Conservation (phyloP, 2,113 vertebrate species). For the Myrmecophaga tridactyla region DNA sequence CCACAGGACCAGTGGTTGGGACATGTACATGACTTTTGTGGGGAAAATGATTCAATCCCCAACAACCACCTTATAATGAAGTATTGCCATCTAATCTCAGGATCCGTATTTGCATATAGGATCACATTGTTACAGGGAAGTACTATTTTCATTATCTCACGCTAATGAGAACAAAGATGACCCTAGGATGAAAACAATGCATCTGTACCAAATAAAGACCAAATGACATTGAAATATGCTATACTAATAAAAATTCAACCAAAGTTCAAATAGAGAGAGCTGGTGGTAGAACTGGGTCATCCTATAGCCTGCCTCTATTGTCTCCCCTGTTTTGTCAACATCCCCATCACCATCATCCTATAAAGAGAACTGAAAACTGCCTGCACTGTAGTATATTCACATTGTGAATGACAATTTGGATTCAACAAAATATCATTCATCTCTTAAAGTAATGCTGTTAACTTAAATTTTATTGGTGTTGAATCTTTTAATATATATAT, state of each 20-base stretch:
- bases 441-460: not conserved
- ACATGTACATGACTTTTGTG: too few relatives aligned
- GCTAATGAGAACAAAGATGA: not conserved
- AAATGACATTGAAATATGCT: not conserved
- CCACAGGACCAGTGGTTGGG: too few relatives aligned
- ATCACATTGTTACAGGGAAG: not conserved
- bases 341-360: too few relatives aligned
- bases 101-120: not conserved
- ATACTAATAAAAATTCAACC: not conserved
- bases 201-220: not conserved
- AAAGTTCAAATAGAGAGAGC: not conserved
- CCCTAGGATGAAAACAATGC: not conserved
- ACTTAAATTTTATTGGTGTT: conserved; percentile 11
- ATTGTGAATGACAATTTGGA: not conserved
- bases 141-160: conserved; percentile 15
- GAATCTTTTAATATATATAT: not conserved
- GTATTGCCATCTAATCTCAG: not conserved
- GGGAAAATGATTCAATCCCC: too few relatives aligned
- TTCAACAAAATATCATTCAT: not conserved
- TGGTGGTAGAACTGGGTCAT: not conserved
- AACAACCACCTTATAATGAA: not conserved
- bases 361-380: not conserved
- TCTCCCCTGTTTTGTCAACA: too few relatives aligned
- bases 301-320: not conserved
- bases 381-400: not conserved